These are phyloP conservation scores for Bugula neritina DNA, from an alignment of 2,888 invertebrate genomes.

Conservation along the genomic window DNA sequence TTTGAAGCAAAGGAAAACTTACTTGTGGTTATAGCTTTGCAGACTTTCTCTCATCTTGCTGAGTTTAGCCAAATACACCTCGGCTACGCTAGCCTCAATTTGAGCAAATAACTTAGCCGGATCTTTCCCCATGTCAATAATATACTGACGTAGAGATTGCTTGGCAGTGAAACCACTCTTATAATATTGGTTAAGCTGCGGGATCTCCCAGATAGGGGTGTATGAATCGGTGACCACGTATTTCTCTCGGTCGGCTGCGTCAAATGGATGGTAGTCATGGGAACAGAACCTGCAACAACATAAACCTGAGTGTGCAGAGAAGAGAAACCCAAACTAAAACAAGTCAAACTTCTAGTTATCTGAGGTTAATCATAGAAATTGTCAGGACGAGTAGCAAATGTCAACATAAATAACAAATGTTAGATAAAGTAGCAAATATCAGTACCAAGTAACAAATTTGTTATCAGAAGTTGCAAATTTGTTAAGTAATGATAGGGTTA, in stretches of 20 bases:
- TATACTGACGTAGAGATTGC: slow-evolving; percentile 72
- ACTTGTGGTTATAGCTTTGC: slow-evolving; percentile 1
- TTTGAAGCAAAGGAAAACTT: neutral
- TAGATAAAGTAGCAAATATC: no score
- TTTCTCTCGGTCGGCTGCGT: slow-evolving; percentile 70
- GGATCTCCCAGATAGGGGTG: slow-evolving; percentile 86
- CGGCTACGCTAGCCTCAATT: slow-evolving; percentile 70
- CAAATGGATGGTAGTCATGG: slow-evolving; percentile 81
- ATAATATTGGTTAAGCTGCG: slow-evolving; percentile 54
- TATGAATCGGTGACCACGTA: slow-evolving; percentile 94
- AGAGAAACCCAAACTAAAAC: no score
- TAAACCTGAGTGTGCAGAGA: no score
- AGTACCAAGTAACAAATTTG: no score
- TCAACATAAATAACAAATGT: no score
- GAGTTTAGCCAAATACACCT: slow-evolving; percentile 62
- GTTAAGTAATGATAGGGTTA: no score
- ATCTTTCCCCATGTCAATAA: slow-evolving; percentile 40
- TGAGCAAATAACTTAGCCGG: slow-evolving; percentile 52
- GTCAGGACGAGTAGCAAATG: no score
- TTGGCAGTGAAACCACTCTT: slow-evolving; percentile 72
- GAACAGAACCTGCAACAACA: slow-evolving; percentile 70
- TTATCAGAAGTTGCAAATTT: no score
- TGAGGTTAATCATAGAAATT: no score
- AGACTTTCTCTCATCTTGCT: neutral
- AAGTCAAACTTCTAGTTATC: no score